phyloP scores from a whole-genome alignment of 2,113 vertebrate genomes.

The Vanacampus margaritifer region DNA sequence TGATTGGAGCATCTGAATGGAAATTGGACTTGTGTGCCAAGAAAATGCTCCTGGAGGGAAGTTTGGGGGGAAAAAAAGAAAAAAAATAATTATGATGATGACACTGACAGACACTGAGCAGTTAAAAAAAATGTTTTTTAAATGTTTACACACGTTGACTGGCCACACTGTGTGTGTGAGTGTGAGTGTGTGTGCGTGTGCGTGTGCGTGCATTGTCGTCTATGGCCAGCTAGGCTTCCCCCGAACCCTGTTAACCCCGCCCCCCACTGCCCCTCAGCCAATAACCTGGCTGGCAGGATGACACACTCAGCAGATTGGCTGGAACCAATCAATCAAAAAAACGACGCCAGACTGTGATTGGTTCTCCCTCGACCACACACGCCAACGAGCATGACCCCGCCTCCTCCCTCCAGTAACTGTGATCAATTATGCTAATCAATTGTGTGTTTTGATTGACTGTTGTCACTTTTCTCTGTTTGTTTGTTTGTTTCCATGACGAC shows the following conservation, averaged over 20 bases:
- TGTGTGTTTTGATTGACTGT: constrained; percentile 66
- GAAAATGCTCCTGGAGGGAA: constrained; percentile 33
- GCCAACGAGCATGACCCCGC: constrained; percentile 56
- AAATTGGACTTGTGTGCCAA: constrained; percentile 41
- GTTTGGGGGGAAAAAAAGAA: neutral
- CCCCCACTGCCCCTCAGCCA: constrained; percentile 32
- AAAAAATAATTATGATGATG: constrained; percentile 27
- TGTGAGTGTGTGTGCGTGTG: constrained; percentile 41
- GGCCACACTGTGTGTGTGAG: constrained; percentile 65
- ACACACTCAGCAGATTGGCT: constrained; percentile 62
- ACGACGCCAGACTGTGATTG: constrained; percentile 49
- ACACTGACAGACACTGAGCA: constrained; percentile 46
- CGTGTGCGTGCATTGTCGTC: constrained; percentile 18
- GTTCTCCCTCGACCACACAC: constrained; percentile 29
- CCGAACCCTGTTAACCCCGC: neutral
- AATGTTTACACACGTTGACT: constrained; percentile 64
- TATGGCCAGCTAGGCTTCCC: constrained; percentile 56
- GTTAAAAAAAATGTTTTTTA: constrained; percentile 40
- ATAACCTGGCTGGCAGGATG: constrained; percentile 44
- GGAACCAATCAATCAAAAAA: constrained; percentile 60
- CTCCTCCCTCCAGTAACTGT: constrained; percentile 45
- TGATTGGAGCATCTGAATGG: neutral
- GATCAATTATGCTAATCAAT: constrained; percentile 66
- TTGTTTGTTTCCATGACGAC: constrained; percentile 58
- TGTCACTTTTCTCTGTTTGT: constrained; percentile 61